Evolutionary conservation across 2,888 invertebrate species (phyloP).

Genomic region (Erynnis tages): DNA sequence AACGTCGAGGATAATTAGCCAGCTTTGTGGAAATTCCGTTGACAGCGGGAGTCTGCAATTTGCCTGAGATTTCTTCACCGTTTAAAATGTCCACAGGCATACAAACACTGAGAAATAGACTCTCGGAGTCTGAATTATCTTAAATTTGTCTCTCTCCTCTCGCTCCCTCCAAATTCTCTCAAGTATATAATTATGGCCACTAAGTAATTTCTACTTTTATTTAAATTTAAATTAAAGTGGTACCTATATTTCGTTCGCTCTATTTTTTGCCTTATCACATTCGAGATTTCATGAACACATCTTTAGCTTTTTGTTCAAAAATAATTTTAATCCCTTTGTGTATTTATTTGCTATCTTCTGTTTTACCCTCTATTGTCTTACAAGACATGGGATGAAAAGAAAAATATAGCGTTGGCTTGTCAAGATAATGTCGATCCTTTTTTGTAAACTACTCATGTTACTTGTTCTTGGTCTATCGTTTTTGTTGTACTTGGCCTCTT

Average conservation of each 20-base stretch:
- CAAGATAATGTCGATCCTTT: not conserved
- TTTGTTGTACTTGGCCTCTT: slow-evolving; percentile 12
- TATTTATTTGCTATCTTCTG: not conserved
- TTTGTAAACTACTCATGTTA: not conserved
- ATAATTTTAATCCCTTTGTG: too few species aligned
- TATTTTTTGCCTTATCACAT: too few species aligned
- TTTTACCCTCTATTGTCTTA: not conserved
- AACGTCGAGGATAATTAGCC: slow-evolving; percentile 4
- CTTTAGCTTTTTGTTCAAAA: too few species aligned
- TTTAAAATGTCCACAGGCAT: slow-evolving; percentile 8
- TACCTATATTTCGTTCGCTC: too few species aligned
- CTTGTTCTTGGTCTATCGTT: slow-evolving; percentile 6
- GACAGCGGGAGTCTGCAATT: not conserved
- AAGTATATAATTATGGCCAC: too few species aligned
- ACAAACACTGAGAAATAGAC: not conserved
- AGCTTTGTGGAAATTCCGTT: slow-evolving; percentile 11
- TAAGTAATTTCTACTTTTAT: too few species aligned
- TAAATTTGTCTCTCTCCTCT: not conserved
- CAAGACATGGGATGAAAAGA: not conserved
- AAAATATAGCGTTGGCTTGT: not conserved
- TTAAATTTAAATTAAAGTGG: too few species aligned
- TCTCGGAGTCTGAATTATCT: not conserved
- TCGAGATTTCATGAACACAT: too few species aligned
- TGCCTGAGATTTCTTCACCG: slow-evolving; percentile 11
- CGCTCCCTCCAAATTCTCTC: not conserved